Base-by-base conservation (phyloP, 2,113 vertebrate species). In the Thymallus thymallus region DNA sequence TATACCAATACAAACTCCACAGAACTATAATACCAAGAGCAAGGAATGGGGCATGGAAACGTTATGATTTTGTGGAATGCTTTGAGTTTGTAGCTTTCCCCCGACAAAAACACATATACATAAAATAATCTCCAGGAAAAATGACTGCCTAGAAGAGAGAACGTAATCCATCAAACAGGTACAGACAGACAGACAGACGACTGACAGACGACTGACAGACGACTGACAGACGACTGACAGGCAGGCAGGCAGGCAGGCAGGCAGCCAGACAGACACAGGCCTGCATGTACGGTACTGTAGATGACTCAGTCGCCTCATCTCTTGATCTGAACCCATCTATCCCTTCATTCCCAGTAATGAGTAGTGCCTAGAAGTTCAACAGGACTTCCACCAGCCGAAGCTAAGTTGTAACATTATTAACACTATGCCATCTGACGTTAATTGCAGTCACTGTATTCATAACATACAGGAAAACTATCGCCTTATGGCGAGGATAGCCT, bases 311-410 rank as follows among this genome's bases (percentile, higher is more conserved):
- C 45, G 5, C 18, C 67, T 14, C 75, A 78, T 82, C 67, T 18
- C 74, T 60, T 61, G 69, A 72, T 71, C 64, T 30, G 67, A 75
- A 58, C 71, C 64, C 76, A 79, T 79, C 58, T 68, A 68, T 68
- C 35, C 85, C 83, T 82, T 85, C 79, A 77, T 75, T 68, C 46
- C 66, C 73, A 77, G 82, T 85, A 83, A 88, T 84, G 80, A 86
- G 81, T 78, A 51, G 13, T 1, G 16, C 48, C n/a, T n/a, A n/a
- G n/a, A n/a, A n/a, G n/a, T n/a, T n/a, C n/a, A n/a, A n/a, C n/a
- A n/a, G n/a, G n/a, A n/a, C n/a, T n/a, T n/a, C n/a, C n/a, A n/a
- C n/a, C n/a, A n/a, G n/a, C n/a, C n/a, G n/a, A n/a, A n/a, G n/a
- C n/a, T n/a, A n/a, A n/a, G n/a, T n/a, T n/a, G n/a, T n/a, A n/a